Conservation (phyloP, 2,113 vertebrate genomes). For the Lucifuga dentata region DNA sequence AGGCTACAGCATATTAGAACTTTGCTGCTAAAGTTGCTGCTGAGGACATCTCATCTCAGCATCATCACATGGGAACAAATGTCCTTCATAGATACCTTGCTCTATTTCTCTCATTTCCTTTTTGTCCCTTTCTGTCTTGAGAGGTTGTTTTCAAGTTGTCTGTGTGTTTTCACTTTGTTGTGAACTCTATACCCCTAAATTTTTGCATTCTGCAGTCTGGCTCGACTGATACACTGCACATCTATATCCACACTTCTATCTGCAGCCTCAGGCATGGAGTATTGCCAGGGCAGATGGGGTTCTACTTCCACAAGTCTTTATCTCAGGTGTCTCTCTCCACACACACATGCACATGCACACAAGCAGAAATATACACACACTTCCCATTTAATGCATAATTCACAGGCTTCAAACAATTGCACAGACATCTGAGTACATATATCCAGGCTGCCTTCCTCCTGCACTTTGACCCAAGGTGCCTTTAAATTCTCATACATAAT, state of each 20-base stretch:
- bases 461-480: constrained; percentile 21
- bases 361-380: constrained; percentile 19
- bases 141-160: constrained; percentile 32
- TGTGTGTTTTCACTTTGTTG: constrained; percentile 37
- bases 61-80: constrained; percentile 31
- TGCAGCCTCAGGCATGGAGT: constrained; percentile 46
- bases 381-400: constrained; percentile 47
- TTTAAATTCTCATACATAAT: constrained; percentile 38
- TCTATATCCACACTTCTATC: constrained; percentile 49
- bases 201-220: constrained; percentile 36
- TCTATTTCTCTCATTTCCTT: constrained; percentile 5
- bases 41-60: constrained; percentile 20
- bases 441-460: constrained; percentile 21
- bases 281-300: constrained; percentile 34
- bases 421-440: constrained; percentile 20
- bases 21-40: constrained; percentile 1
- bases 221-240: constrained; percentile 38
- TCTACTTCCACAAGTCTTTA: constrained; percentile 40
- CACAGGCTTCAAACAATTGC: constrained; percentile 29
- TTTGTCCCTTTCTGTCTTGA: neutral
- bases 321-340: constrained; percentile 43
- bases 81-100: constrained; percentile 33
- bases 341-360: constrained; percentile 9
- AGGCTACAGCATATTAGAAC: constrained; percentile 9
- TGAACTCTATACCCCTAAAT: constrained; percentile 55